Conservation (phyloP, 1,140 invertebrate species). For the Heliconius melpomene region DNA sequence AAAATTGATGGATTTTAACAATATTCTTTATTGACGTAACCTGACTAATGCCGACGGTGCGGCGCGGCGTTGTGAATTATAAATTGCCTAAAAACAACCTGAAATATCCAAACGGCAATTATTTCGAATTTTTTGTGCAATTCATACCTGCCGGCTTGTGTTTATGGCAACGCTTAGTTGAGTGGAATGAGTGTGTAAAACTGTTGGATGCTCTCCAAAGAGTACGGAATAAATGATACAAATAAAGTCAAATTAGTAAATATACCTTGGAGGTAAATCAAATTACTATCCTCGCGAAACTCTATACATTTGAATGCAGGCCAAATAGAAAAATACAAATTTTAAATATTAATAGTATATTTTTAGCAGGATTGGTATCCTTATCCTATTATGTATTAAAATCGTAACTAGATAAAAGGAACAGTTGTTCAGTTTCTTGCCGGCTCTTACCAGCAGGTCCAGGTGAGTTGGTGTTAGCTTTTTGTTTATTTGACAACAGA, state of each 20-base stretch:
- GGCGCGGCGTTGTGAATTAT: constrained; percentile 44
- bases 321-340: not conserved
- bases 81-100: constrained; percentile 57
- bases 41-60: not conserved
- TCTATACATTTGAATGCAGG: not conserved
- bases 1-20: not conserved
- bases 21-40: not conserved
- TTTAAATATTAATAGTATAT: not conserved
- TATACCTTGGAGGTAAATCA: constrained; percentile 48
- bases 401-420: not conserved
- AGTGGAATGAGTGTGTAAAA: constrained; percentile 81
- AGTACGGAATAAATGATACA: constrained; percentile 70
- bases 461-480: too few relatives aligned
- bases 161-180: constrained; percentile 79
- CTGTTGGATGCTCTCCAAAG: constrained; percentile 75
- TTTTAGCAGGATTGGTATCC: too few relatives aligned
- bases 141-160: constrained; percentile 77
- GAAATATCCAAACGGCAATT: constrained; percentile 69
- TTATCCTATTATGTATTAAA: too few relatives aligned
- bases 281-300: constrained; percentile 46
- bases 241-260: constrained; percentile 77
- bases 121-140: constrained; percentile 76
- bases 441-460: too few relatives aligned
- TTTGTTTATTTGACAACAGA: too few relatives aligned
- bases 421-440: too few relatives aligned